These are phyloP conservation scores for Conger conger DNA, from an alignment of 2,113 vertebrate genomes.

Conservation along the genomic window DNA sequence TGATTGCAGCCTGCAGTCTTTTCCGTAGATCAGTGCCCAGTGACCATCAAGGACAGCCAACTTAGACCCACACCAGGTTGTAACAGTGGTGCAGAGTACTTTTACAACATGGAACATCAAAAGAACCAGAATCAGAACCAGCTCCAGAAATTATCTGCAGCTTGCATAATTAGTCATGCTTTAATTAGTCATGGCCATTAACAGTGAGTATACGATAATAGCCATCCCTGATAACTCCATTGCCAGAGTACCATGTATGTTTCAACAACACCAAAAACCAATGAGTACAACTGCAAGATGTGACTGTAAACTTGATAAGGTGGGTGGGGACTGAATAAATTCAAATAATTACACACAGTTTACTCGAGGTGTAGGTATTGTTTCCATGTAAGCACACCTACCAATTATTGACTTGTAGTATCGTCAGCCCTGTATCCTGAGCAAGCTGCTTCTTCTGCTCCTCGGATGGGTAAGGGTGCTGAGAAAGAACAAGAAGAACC, in stretches of 20 bases:
- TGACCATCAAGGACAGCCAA: too few species aligned
- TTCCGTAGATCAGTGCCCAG: too few species aligned
- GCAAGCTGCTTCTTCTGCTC: conserved; percentile 97
- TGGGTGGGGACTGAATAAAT: conserved; percentile 21
- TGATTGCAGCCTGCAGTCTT: too few species aligned
- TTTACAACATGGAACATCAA: conserved; percentile 58
- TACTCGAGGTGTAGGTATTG: conserved; percentile 44
- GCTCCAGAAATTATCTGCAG: conserved; percentile 56
- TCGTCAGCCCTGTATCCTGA: conserved; percentile 92
- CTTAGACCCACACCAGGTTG: too few species aligned
- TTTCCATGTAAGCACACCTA: conserved; percentile 65
- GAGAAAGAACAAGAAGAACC: conserved; percentile 61
- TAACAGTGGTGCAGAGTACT: too few species aligned
- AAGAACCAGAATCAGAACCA: conserved; percentile 65
- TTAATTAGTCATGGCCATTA: conserved; percentile 76
- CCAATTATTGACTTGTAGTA: conserved; percentile 98
- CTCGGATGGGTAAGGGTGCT: conserved; percentile 96
- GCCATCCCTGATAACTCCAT: conserved; percentile 55
- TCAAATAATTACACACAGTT: conserved; percentile 53
- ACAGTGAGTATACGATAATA: conserved; percentile 56
- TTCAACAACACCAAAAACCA: conserved; percentile 26
- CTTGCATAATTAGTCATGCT: conserved; percentile 61
- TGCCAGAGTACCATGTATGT: conserved; percentile 27
- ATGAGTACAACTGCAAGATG: conserved; percentile 45
- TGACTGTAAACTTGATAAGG: not conserved